Conservation (phyloP, 2,797 vertebrate genomes). For the Semotilus atromaculatus region DNA sequence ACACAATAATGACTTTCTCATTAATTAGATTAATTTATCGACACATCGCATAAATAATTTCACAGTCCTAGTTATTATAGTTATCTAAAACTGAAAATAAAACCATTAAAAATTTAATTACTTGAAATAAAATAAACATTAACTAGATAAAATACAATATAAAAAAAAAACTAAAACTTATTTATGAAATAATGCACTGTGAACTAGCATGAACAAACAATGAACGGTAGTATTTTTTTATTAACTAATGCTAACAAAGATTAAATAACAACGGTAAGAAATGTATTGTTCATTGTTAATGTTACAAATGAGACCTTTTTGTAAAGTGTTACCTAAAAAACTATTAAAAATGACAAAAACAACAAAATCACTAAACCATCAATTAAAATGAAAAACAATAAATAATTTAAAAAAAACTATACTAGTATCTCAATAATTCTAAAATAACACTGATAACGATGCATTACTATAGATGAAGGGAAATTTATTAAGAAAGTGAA, state of each 20-base stretch:
- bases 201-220: no score
- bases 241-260: no score
- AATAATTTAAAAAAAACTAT: not conserved
- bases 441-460: not conserved
- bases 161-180: no score
- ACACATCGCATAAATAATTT: no score
- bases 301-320: no score
- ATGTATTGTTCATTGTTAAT: no score
- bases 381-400: not conserved
- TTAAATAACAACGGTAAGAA: no score
- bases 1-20: not conserved
- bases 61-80: not conserved
- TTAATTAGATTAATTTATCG: no score
- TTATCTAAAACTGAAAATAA: not conserved
- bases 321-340: no score
- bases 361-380: not conserved
- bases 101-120: not conserved
- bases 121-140: not conserved
- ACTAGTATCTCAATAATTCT: not conserved
- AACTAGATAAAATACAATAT: no score
- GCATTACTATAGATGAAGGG: not conserved
- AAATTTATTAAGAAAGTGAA: not conserved
- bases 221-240: no score
- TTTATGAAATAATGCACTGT: no score
- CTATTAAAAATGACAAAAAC: not conserved